A percentile compares a stretch with the other conserved stretches of the same genome.
Evolutionary conservation across 2,797 vertebrate species (phyloP).

Genomic region (Phoxinus dragarum): DNA sequence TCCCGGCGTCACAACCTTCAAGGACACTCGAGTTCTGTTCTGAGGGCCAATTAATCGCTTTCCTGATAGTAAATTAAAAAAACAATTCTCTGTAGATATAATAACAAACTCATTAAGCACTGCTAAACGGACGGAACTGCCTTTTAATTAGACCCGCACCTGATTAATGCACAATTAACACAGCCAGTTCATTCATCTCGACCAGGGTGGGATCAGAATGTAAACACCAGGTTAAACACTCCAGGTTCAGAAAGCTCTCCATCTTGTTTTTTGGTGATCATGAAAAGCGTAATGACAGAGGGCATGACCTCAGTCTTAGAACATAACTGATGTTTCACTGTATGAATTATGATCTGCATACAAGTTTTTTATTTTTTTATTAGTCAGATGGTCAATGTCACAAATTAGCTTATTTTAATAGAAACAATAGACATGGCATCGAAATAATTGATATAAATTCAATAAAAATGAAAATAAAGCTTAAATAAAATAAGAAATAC

Average conservation of each 20-base stretch:
- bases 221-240: too few relatives aligned
- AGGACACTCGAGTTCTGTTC: slow-evolving; percentile 76
- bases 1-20: slow-evolving; percentile 73
- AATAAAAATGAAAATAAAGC: background rate
- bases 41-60: slow-evolving; percentile 78
- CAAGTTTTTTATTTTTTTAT: too few relatives aligned
- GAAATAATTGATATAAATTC: background rate
- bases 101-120: slow-evolving; percentile 84
- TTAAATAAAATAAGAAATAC: background rate
- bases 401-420: background rate
- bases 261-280: slow-evolving; percentile 7
- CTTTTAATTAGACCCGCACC: slow-evolving; percentile 85
- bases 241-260: slow-evolving; percentile 65
- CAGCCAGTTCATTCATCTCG: slow-evolving; percentile 75
- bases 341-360: background rate
- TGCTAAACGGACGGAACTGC: slow-evolving; percentile 81
- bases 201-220: slow-evolving; percentile 74
- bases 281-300: background rate
- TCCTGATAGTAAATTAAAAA: slow-evolving; percentile 80
- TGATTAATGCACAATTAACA: slow-evolving; percentile 85
- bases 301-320: background rate
- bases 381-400: background rate
- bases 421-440: background rate
- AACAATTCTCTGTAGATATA: slow-evolving; percentile 80
- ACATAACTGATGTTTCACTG: background rate